phyloP scores from a whole-genome alignment of 1,140 invertebrate species.

The Drosophila ogumai region DNA sequence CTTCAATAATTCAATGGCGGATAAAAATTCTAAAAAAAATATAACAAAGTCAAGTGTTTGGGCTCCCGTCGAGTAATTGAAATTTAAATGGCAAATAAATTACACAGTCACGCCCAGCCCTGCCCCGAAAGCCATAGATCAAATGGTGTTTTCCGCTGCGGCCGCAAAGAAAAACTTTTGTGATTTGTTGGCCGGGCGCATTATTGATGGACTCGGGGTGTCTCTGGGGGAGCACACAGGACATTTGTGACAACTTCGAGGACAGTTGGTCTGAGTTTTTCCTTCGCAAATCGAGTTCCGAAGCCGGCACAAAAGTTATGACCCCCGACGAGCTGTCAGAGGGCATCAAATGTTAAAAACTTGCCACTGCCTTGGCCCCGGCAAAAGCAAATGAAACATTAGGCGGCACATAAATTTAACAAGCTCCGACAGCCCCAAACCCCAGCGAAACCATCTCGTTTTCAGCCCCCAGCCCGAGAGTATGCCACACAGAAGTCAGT shows the following conservation, averaged over 20 bases:
- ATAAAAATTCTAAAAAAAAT: constrained; percentile 22
- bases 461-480: constrained; percentile 35
- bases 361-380: background rate
- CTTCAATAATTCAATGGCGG: constrained; percentile 72
- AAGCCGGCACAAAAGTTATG: constrained; percentile 32
- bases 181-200: constrained; percentile 52
- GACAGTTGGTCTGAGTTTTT: constrained; percentile 28
- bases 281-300: constrained; percentile 46
- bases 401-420: constrained; percentile 70
- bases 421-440: constrained; percentile 48
- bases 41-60: constrained; percentile 9
- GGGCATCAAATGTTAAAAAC: constrained; percentile 58
- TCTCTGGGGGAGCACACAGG: background rate
- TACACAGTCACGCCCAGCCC: constrained; percentile 9
- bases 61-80: constrained; percentile 58
- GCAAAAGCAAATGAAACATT: constrained; percentile 54
- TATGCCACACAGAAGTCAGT: constrained; percentile 30
- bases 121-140: constrained; percentile 37
- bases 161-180: constrained; percentile 37
- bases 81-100: constrained; percentile 78
- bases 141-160: constrained; percentile 32
- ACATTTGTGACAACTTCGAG: constrained; percentile 31
- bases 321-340: constrained; percentile 45
- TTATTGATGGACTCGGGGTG: constrained; percentile 38
- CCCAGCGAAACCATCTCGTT: background rate